A percentile compares a stretch with the other conserved stretches of the same genome.
Conservation (phyloP, 2,888 invertebrate species). For the Melanargia galathea region DNA sequence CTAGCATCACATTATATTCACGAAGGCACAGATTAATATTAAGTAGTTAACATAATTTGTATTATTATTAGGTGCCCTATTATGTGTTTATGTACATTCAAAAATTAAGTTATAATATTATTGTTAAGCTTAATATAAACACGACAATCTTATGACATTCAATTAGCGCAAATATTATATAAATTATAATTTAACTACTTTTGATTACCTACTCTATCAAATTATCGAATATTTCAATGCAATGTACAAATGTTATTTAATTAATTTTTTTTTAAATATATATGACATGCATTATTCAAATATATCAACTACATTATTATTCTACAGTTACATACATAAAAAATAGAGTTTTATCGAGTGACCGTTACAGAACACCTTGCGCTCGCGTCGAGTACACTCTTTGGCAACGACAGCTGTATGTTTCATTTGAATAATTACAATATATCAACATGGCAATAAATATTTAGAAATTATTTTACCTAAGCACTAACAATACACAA, state of each 20-base stretch:
- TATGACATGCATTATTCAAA: background rate
- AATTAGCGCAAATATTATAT: constrained; percentile 1
- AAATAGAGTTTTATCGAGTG: constrained; percentile 41
- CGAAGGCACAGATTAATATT: constrained; percentile 64
- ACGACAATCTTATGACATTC: background rate
- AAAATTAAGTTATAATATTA: constrained; percentile 18
- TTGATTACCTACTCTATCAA: background rate
- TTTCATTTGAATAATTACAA: constrained; percentile 46
- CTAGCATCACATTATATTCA: constrained; percentile 70
- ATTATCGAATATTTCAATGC: background rate
- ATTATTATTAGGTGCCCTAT: constrained; percentile 59
- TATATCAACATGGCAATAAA: constrained; percentile 55
- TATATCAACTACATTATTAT: constrained; percentile 11
- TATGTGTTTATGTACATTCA: constrained; percentile 41
- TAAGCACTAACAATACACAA: constrained; percentile 33
- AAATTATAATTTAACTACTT: constrained; percentile 11
- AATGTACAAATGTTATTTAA: background rate
- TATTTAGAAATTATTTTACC: constrained; percentile 44
- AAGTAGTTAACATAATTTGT: constrained; percentile 53
- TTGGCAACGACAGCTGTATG: constrained; percentile 79
- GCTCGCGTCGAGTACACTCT: constrained; percentile 63
- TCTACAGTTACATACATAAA: constrained; percentile 14
- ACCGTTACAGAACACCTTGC: constrained; percentile 79
- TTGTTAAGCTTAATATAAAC: background rate
- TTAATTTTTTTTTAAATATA: constrained; percentile 2